Evolutionary conservation across 2,888 invertebrate genomes (phyloP).

Genomic region (Globia sparganii): DNA sequence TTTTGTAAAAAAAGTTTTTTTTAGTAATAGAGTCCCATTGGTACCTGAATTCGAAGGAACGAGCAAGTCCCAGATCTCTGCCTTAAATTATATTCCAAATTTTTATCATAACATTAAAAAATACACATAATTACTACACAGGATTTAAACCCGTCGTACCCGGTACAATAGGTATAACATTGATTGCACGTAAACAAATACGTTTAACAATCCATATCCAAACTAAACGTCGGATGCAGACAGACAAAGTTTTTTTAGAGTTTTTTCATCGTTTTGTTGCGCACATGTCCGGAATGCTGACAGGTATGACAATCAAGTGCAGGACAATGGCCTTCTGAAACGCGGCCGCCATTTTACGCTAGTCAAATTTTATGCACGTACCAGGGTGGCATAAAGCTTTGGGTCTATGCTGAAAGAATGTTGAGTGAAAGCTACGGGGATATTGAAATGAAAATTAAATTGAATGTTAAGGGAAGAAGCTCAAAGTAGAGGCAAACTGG

Average conservation of each 20-base stretch:
- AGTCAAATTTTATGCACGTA: slow-evolving; percentile 41
- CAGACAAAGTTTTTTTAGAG: slow-evolving; percentile 34
- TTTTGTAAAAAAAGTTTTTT: no score
- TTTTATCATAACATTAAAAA: not conserved
- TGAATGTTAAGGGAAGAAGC: not conserved
- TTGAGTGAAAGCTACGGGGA: slow-evolving; percentile 22
- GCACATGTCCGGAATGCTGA: slow-evolving; percentile 56
- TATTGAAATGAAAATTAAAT: not conserved
- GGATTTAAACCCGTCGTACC: not conserved
- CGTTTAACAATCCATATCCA: slow-evolving; percentile 24
- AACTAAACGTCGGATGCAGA: slow-evolving; percentile 39
- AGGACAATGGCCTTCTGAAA: slow-evolving; percentile 45
- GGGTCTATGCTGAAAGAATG: slow-evolving; percentile 27
- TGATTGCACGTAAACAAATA: slow-evolving; percentile 16
- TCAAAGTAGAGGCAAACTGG: not conserved
- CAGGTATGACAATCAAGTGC: slow-evolving; percentile 59
- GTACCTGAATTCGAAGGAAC: not conserved
- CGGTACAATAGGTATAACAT: not conserved
- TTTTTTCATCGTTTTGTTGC: slow-evolving; percentile 48
- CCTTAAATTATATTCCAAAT: not conserved
- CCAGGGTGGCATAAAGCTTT: slow-evolving; percentile 43
- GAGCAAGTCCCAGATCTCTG: not conserved
- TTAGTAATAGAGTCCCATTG: not conserved
- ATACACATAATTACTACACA: not conserved
- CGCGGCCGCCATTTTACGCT: slow-evolving; percentile 45